Conservation (phyloP, 2,888 invertebrate genomes). For the Drosophila eohydei region DNA sequence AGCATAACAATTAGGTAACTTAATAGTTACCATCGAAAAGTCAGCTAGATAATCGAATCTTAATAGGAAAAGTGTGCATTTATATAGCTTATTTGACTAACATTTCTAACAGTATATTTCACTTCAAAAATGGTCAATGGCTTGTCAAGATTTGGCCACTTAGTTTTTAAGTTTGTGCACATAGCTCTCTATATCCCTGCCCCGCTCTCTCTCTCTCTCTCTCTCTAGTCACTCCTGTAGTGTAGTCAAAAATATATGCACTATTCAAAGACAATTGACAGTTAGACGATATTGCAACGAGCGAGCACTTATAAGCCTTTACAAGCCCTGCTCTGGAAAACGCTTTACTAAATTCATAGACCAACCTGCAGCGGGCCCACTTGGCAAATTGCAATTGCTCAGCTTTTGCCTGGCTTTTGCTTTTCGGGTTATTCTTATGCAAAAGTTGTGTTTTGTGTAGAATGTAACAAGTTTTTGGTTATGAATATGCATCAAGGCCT, state of each 20-base stretch:
- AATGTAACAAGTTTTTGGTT: constrained; percentile 58
- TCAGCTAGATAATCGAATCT: no score
- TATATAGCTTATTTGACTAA: not conserved
- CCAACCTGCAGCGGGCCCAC: not conserved
- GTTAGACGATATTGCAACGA: constrained; percentile 8
- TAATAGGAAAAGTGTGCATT: not conserved
- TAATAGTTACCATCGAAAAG: no score
- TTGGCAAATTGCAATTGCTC: constrained; percentile 33
- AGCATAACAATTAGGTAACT: no score
- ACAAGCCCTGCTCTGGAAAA: not conserved
- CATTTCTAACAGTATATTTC: not conserved
- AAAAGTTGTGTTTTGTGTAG: constrained; percentile 31
- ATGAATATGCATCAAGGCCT: constrained; percentile 73
- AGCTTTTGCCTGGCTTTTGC: constrained; percentile 32
- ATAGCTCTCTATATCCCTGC: not conserved
- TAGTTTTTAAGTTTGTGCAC: not conserved
- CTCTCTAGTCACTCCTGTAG: no score
- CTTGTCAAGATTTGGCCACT: not conserved
- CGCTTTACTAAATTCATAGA: not conserved
- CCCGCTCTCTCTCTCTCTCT: not conserved
- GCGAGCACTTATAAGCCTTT: not conserved
- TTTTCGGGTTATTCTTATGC: constrained; percentile 41
- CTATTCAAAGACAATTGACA: constrained; percentile 49
- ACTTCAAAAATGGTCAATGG: not conserved
- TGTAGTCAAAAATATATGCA: constrained; percentile 10